Evolutionary conservation across 2,888 invertebrate genomes (phyloP).

Genomic region (Aphelenchoides bicaudatus): DNA sequence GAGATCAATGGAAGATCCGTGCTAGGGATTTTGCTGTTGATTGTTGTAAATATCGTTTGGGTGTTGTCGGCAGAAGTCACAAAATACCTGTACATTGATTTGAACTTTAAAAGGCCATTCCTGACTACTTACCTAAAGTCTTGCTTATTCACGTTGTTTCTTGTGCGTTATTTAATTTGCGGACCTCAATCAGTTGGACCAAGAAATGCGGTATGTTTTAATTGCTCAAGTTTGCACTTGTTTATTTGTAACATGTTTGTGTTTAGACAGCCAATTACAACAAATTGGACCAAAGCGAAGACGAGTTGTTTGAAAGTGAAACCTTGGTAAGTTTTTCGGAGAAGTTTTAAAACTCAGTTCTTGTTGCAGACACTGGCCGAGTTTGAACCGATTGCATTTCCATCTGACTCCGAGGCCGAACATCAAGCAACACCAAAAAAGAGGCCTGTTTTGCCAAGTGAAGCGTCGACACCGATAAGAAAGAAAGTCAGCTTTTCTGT

Average conservation of each 20-base stretch:
- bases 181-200: neutral
- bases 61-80: conserved; percentile 89
- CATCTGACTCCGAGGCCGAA: conserved; percentile 19
- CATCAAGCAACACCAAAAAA: neutral
- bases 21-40: conserved; percentile 77
- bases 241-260: too few species aligned
- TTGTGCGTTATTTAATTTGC: conserved; percentile 69
- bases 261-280: neutral
- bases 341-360: conserved; percentile 5
- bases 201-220: conserved; percentile 14
- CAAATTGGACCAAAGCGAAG: conserved; percentile 17
- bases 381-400: conserved; percentile 33
- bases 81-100: conserved; percentile 71
- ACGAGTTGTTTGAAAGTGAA: conserved; percentile 30
- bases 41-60: conserved; percentile 91
- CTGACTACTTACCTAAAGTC: conserved; percentile 92
- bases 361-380: conserved; percentile 33
- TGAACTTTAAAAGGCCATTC: conserved; percentile 85
- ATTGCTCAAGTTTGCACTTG: neutral
- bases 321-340: conserved; percentile 25
- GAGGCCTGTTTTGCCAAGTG: conserved; percentile 1
- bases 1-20: conserved; percentile 3
- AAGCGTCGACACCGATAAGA: conserved; percentile 14
- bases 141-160: conserved; percentile 84
- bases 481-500: conserved; percentile 78